Conservation (phyloP, 2,888 invertebrate genomes). For the Phragmatobia fuliginosa region DNA sequence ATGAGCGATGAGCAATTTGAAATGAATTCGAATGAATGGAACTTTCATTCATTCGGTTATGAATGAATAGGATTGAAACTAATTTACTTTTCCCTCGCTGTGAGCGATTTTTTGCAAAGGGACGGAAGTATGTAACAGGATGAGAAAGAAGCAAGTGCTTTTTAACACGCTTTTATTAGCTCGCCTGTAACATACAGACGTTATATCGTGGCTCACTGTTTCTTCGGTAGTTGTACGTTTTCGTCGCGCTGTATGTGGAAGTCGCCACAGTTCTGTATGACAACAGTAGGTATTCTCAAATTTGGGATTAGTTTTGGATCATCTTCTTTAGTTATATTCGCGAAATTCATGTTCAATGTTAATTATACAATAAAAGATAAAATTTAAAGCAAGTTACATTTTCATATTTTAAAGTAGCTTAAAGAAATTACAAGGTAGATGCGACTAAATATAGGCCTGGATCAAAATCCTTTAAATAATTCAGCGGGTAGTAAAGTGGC, state of each 20-base stretch:
- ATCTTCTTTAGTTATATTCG: no score
- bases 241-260: no score
- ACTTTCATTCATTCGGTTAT: conserved; percentile 1
- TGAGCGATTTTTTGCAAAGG: not conserved
- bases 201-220: no score
- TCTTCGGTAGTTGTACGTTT: no score
- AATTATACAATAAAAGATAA: no score
- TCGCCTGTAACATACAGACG: no score
- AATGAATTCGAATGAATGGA: conserved; percentile 10
- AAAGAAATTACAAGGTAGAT: not conserved
- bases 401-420: not conserved
- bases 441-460: conserved; percentile 9
- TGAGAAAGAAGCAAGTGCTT: not conserved
- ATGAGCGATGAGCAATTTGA: conserved; percentile 7
- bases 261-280: no score
- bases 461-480: conserved; percentile 30
- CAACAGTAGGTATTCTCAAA: no score
- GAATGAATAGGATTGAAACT: not conserved
- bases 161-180: no score
- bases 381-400: no score
- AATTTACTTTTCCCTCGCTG: not conserved
- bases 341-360: no score
- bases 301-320: no score
- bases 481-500: conserved; percentile 26
- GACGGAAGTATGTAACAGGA: not conserved